A percentile compares a stretch with the other conserved stretches of the same genome.
Evolutionary conservation across 2,888 invertebrate species (phyloP).

Genomic region (Epinotia brunnichana): DNA sequence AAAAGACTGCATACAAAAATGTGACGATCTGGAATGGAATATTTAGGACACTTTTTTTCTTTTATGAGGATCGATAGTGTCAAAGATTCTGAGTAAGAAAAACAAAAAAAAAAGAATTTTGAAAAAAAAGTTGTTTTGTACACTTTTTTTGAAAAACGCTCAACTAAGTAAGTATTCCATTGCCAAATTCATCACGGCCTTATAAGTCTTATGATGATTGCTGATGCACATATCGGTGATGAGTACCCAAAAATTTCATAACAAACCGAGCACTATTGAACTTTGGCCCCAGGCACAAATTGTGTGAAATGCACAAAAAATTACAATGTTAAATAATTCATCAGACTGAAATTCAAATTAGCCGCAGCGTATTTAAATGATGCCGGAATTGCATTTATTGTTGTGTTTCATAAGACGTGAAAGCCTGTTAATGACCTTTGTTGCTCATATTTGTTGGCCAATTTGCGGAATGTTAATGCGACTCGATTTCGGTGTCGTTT

Average conservation of each 20-base stretch:
- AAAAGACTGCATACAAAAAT: too few species aligned
- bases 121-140: too few species aligned
- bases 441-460: constrained; percentile 14
- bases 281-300: not conserved
- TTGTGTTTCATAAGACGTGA: constrained; percentile 14
- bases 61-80: too few species aligned
- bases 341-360: constrained; percentile 9
- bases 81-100: too few species aligned
- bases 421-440: constrained; percentile 18
- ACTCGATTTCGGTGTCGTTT: not conserved
- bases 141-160: too few species aligned
- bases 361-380: constrained; percentile 9
- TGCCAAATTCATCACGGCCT: too few species aligned
- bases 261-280: not conserved
- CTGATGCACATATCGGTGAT: too few species aligned
- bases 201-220: too few species aligned
- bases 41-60: too few species aligned
- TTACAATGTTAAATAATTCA: constrained; percentile 17
- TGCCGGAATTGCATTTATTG: constrained; percentile 1
- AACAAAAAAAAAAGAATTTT: too few species aligned
- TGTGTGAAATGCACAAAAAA: constrained; percentile 15
- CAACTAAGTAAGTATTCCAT: too few species aligned
- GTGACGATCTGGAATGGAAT: too few species aligned
- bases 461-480: constrained; percentile 11
- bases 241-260: not conserved